Percentiles rank a stretch among this genome's conserved stretches.
Conservation (phyloP, 2,888 invertebrate species). For the Mermis nigrescens region DNA sequence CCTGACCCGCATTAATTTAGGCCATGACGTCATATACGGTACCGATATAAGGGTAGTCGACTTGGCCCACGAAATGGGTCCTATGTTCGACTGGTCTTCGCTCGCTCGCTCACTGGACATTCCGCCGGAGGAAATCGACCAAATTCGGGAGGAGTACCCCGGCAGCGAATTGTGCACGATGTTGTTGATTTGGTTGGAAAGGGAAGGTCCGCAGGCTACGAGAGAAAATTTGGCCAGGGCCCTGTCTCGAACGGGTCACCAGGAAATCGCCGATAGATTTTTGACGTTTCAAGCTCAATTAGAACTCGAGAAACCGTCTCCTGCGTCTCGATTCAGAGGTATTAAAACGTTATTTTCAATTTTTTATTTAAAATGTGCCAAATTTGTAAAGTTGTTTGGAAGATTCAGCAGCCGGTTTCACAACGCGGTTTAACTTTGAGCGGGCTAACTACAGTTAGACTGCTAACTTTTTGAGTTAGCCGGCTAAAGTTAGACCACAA, state of each 20-base stretch:
- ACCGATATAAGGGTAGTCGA: constrained; percentile 65
- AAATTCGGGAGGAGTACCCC: constrained; percentile 65
- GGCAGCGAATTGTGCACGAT: constrained; percentile 77
- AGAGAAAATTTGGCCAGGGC: neutral
- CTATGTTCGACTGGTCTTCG: constrained; percentile 52
- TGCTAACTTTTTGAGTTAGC: too few relatives aligned
- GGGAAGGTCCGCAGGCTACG: constrained; percentile 46
- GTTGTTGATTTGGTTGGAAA: constrained; percentile 76
- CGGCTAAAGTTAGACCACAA: too few relatives aligned
- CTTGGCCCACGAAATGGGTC: constrained; percentile 64
- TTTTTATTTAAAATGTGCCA: too few relatives aligned
- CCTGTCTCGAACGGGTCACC: neutral
- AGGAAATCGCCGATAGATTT: neutral
- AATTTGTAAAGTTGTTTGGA: too few relatives aligned
- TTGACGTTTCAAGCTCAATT: neutral
- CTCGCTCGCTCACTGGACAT: constrained; percentile 46
- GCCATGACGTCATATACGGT: constrained; percentile 42
- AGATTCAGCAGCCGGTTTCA: too few relatives aligned
- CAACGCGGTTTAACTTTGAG: too few relatives aligned
- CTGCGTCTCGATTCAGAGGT: too few relatives aligned
- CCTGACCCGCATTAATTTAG: constrained; percentile 15
- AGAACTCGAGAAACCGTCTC: too few relatives aligned
- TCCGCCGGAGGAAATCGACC: constrained; percentile 65
- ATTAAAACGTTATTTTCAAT: too few relatives aligned
- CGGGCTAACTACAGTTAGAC: too few relatives aligned